A percentile compares a stretch with the other conserved stretches of the same genome.
phyloP scores from a whole-genome alignment of 53 echinoderm and acorn worm species.

The Hippasteria phrygiana region DNA sequence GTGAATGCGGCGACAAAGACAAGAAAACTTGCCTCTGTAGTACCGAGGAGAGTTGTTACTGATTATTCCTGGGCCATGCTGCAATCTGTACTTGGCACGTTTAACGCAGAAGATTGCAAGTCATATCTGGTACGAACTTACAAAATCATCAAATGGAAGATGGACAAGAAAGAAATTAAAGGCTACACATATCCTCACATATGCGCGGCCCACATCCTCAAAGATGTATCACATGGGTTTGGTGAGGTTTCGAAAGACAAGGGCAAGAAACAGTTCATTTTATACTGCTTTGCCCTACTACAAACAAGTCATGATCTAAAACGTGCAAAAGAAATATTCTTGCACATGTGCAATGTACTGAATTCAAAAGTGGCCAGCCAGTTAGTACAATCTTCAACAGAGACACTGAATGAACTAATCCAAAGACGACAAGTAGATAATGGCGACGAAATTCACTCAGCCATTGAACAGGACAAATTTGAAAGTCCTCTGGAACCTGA shows the following conservation, averaged over 20 bases:
- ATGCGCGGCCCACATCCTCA: slow-evolving; percentile 65
- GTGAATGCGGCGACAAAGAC: slow-evolving; percentile 43
- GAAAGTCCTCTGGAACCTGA: too few species aligned
- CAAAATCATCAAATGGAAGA: not conserved
- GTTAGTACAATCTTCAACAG: not conserved
- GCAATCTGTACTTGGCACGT: slow-evolving; percentile 52
- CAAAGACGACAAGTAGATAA: not conserved
- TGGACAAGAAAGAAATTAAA: not conserved
- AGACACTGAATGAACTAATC: not conserved
- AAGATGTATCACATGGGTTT: slow-evolving; percentile 43
- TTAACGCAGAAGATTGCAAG: slow-evolving; percentile 46
- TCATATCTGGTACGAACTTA: slow-evolving; percentile 38
- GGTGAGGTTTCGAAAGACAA: slow-evolving; percentile 27
- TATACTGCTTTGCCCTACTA: slow-evolving; percentile 53
- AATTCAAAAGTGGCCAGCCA: not conserved
- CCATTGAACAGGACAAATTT: not conserved
- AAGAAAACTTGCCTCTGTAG: not conserved
- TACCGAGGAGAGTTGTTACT: slow-evolving; percentile 15
- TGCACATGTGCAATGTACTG: slow-evolving; percentile 42
- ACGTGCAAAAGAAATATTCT: slow-evolving; percentile 30
- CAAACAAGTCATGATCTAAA: slow-evolving; percentile 17
- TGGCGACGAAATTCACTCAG: not conserved
- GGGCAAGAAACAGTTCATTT: slow-evolving; percentile 27
- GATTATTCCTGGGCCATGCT: slow-evolving; percentile 70
- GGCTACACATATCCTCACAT: slow-evolving; percentile 63